phyloP scores from a whole-genome alignment of 1,140 invertebrate genomes.

The Cydia strobilella region DNA sequence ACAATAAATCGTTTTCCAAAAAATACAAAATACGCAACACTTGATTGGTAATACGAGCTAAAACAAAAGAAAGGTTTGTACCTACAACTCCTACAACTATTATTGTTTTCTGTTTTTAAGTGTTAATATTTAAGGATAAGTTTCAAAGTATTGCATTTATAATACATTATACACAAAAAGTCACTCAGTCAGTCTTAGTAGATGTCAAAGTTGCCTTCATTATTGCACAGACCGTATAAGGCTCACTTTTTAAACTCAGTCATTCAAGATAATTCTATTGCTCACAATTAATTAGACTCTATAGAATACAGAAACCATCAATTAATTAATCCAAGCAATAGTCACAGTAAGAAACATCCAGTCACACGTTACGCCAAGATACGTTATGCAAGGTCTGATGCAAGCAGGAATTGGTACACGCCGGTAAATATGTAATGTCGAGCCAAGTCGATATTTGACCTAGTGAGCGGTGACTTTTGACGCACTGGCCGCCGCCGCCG shows the following conservation, averaged over 20 bases:
- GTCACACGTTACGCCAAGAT: constrained; percentile 40
- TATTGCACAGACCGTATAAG: background rate
- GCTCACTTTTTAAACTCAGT: background rate
- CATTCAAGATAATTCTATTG: background rate
- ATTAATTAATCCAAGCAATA: constrained; percentile 26
- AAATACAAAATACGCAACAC: no score
- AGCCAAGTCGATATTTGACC: constrained; percentile 59
- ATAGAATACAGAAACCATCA: constrained; percentile 7
- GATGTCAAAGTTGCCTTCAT: background rate
- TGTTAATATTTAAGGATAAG: no score
- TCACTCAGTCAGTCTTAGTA: background rate
- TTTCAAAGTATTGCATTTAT: background rate
- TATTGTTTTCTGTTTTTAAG: background rate
- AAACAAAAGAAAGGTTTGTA: no score
- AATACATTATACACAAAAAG: background rate
- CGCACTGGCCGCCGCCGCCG: constrained; percentile 40
- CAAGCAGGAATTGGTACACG: constrained; percentile 58
- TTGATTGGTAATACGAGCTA: no score
- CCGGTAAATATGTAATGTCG: constrained; percentile 56
- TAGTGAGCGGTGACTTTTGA: constrained; percentile 52
- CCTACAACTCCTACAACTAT: no score
- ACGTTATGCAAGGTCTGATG: constrained; percentile 61
- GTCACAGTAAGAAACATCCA: constrained; percentile 26
- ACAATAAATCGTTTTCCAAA: no score
- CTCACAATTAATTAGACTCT: background rate